Percentiles rank a stretch among this genome's conserved stretches.
Evolutionary conservation across 2,888 invertebrate species (phyloP).

Genomic region (Hypercompe scribonia): DNA sequence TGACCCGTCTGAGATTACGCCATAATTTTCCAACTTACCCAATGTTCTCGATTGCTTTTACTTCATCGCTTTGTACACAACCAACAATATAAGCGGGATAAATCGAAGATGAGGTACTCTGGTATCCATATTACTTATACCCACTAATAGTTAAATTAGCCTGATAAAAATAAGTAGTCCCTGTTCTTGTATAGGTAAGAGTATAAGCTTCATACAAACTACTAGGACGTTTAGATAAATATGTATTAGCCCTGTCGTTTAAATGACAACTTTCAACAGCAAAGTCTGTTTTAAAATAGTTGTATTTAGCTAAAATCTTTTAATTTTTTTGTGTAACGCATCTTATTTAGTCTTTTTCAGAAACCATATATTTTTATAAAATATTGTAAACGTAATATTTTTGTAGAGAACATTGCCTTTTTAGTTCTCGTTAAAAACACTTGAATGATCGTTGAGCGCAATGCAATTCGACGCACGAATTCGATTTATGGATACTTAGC

Average conservation of each 20-base stretch:
- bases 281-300: neutral
- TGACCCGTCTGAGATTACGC: constrained; percentile 67
- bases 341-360: neutral
- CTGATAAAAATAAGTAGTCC: neutral
- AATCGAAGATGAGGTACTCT: constrained; percentile 3
- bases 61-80: constrained; percentile 4
- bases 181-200: neutral
- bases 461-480: constrained; percentile 80
- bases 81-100: neutral
- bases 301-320: neutral
- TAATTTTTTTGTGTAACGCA: neutral
- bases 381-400: constrained; percentile 12
- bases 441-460: constrained; percentile 32
- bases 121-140: neutral
- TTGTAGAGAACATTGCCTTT: constrained; percentile 12
- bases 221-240: too few relatives aligned
- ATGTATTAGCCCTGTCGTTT: too few relatives aligned
- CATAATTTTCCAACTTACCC: constrained; percentile 72
- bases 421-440: constrained; percentile 20
- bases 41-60: constrained; percentile 67
- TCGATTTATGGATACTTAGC: constrained; percentile 81
- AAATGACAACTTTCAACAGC: neutral
- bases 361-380: neutral
- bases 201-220: neutral
- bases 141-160: neutral